These are phyloP conservation scores for Silurus glanis DNA, from an alignment of 2,113 vertebrate species.

Conservation along the genomic window DNA sequence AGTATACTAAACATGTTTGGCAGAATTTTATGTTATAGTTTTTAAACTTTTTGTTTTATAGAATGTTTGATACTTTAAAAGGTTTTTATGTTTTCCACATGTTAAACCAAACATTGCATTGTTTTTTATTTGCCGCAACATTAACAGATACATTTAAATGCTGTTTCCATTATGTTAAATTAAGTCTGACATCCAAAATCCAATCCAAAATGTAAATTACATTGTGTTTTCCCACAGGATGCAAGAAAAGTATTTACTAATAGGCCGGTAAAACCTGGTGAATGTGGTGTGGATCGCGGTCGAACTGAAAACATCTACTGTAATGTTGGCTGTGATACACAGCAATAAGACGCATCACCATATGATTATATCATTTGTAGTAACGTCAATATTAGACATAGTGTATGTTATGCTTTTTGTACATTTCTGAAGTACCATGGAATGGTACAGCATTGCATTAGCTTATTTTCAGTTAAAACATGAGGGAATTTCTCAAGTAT, in stretches of 20 bases:
- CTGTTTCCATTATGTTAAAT: not conserved
- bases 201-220: not conserved
- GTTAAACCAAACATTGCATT: not conserved
- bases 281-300: not conserved
- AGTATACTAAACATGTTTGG: not conserved
- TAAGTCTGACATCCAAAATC: not conserved
- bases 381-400: not conserved
- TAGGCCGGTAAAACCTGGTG: too few relatives aligned
- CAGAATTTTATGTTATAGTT: not conserved
- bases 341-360: not conserved
- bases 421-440: not conserved
- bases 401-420: not conserved
- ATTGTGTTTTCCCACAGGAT: not conserved
- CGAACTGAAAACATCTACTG: conserved; percentile 30
- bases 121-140: not conserved
- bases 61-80: not conserved
- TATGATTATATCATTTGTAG: not conserved
- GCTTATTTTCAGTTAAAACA: not conserved
- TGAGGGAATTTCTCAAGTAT: not conserved
- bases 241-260: too few relatives aligned
- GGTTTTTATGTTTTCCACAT: not conserved
- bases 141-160: not conserved
- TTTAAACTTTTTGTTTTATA: not conserved
- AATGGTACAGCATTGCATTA: not conserved
- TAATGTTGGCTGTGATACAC: conserved; percentile 12